A percentile compares a stretch with the other conserved stretches of the same genome.
Conservation (phyloP, 1,140 invertebrate genomes). For the Drosophila funebris region DNA sequence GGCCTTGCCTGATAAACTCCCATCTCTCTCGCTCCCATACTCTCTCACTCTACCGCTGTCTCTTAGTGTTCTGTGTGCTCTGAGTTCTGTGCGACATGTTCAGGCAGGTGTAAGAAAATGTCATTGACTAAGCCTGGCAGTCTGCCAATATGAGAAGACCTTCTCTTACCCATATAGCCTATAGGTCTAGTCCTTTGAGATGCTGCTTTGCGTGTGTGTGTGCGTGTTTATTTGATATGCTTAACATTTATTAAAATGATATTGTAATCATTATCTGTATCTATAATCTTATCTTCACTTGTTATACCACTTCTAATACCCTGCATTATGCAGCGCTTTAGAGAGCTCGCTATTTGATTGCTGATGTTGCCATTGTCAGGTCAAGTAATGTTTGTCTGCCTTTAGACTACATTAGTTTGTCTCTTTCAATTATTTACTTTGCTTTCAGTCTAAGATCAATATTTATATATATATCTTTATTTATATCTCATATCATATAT, state of each 20-base stretch:
- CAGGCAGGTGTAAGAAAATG: slow-evolving; percentile 17
- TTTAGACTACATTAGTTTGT: too few species aligned
- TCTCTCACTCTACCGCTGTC: not conserved
- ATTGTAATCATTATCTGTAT: not conserved
- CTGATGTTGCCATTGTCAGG: too few species aligned
- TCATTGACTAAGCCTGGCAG: slow-evolving; percentile 33
- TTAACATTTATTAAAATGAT: not conserved
- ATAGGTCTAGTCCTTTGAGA: slow-evolving; percentile 8
- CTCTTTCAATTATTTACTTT: too few species aligned
- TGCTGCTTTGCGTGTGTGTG: not conserved
- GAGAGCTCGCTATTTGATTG: too few species aligned
- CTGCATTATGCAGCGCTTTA: too few species aligned
- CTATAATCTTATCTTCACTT: not conserved
- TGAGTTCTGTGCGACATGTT: not conserved
- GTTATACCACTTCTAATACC: not conserved
- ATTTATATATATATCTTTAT: too few species aligned
- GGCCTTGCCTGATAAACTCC: slow-evolving; percentile 20
- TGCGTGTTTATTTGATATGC: not conserved
- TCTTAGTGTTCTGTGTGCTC: not conserved
- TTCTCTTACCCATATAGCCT: not conserved
- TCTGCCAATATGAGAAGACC: slow-evolving; percentile 16
- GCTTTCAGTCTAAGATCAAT: too few species aligned
- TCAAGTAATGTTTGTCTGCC: too few species aligned
- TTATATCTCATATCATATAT: too few species aligned
- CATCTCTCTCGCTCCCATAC: not conserved